phyloP scores from a whole-genome alignment of 2,888 invertebrate species.

The Cetonia aurata region DNA sequence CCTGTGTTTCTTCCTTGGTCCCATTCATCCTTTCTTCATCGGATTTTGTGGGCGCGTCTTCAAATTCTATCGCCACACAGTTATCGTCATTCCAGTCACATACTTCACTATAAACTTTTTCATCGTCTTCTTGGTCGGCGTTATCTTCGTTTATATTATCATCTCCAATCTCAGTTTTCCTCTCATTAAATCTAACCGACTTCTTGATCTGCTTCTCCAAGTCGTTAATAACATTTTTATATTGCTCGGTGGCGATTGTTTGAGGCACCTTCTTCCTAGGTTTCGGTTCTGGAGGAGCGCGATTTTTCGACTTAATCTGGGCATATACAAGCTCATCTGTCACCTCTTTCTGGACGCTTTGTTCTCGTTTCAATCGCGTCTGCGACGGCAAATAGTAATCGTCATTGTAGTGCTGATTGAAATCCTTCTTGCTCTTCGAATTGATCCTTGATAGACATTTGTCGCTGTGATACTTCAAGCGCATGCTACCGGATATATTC shows the following conservation, averaged over 20 bases:
- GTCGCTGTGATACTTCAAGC: slow-evolving; percentile 64
- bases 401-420: slow-evolving; percentile 51
- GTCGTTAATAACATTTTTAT: slow-evolving; percentile 58
- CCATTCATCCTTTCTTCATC: slow-evolving; percentile 48
- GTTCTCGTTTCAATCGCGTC: slow-evolving; percentile 44
- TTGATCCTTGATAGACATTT: slow-evolving; percentile 62
- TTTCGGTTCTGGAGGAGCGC: slow-evolving; percentile 57
- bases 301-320: slow-evolving; percentile 38
- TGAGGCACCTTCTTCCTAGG: slow-evolving; percentile 58
- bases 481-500: slow-evolving; percentile 54
- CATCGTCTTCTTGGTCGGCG: slow-evolving; percentile 39
- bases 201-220: slow-evolving; percentile 62
- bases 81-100: slow-evolving; percentile 13
- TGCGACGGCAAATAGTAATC: slow-evolving; percentile 59
- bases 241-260: slow-evolving; percentile 51
- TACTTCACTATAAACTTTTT: slow-evolving; percentile 35
- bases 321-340: slow-evolving; percentile 41
- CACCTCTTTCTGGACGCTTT: slow-evolving; percentile 48
- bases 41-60: slow-evolving; percentile 32
- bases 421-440: slow-evolving; percentile 56
- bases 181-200: slow-evolving; percentile 63
- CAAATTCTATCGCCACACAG: slow-evolving; percentile 20
- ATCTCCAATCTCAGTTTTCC: slow-evolving; percentile 56
- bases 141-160: slow-evolving; percentile 6
- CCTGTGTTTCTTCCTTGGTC: slow-evolving; percentile 1